Conservation (phyloP, 2,113 vertebrate species). For the Emydura subglobosa region DNA sequence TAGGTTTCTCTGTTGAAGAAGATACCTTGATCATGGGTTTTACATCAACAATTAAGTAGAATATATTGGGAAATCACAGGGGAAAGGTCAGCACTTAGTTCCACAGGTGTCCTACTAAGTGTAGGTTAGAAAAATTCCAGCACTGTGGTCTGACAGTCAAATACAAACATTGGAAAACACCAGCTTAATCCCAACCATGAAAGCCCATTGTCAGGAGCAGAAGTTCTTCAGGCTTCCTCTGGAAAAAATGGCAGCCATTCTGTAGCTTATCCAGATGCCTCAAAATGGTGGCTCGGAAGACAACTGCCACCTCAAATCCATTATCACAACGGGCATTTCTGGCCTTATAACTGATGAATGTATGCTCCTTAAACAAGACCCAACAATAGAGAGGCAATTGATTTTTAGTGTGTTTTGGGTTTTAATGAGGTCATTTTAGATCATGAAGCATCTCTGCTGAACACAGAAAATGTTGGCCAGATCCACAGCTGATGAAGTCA, state of each 20-base stretch:
- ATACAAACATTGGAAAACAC: not conserved
- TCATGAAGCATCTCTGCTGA: not conserved
- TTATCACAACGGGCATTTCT: not conserved
- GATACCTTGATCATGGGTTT: conserved; percentile 58
- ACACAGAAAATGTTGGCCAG: not conserved
- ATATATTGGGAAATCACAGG: conserved; percentile 8
- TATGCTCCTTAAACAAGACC: not conserved
- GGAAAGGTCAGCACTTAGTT: not conserved
- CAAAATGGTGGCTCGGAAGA: not conserved
- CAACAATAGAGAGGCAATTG: not conserved
- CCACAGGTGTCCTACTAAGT: not conserved
- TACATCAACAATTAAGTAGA: conserved; percentile 30
- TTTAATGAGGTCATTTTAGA: not conserved
- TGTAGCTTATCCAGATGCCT: not conserved
- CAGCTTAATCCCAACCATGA: not conserved
- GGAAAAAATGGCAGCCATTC: not conserved
- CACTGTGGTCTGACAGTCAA: not conserved
- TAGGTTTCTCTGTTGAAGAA: conserved; percentile 26
- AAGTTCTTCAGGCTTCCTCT: not conserved
- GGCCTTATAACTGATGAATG: not conserved
- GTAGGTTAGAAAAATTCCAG: not conserved
- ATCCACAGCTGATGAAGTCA: not conserved
- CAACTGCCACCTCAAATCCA: not conserved
- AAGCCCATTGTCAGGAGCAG: not conserved
- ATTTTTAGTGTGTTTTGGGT: not conserved